Evolutionary conservation across 1,140 invertebrate genomes (phyloP).

Genomic region (Rhyacophila brunnea): DNA sequence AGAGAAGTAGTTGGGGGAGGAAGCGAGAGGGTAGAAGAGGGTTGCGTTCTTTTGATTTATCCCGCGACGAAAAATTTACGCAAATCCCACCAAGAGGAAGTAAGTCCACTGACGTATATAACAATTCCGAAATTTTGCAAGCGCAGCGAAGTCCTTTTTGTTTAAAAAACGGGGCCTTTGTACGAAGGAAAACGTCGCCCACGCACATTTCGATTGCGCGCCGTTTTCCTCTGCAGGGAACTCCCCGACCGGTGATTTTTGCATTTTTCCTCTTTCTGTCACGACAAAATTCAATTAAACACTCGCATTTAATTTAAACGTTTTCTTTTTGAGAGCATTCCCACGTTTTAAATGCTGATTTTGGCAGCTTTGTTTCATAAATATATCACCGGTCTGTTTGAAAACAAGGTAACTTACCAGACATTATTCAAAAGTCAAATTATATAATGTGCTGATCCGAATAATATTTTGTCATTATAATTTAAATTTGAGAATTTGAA

Average conservation of each 20-base stretch:
- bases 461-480: too few relatives aligned
- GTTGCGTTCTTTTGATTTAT: conserved; percentile 31
- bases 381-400: too few relatives aligned
- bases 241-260: neutral
- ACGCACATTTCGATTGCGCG: conserved; percentile 7
- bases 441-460: too few relatives aligned
- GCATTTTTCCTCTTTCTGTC: neutral
- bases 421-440: too few relatives aligned
- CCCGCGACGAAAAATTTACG: conserved; percentile 10
- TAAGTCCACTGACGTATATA: neutral
- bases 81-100: conserved; percentile 10
- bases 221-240: neutral
- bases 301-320: too few relatives aligned
- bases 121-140: conserved; percentile 11
- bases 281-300: too few relatives aligned
- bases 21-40: neutral
- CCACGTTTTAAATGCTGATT: too few relatives aligned
- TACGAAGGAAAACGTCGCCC: conserved; percentile 7
- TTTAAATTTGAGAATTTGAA: too few relatives aligned
- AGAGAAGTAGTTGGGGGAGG: too few relatives aligned
- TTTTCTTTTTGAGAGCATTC: too few relatives aligned
- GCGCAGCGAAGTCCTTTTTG: conserved; percentile 18
- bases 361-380: too few relatives aligned
- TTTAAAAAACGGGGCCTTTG: conserved; percentile 13
- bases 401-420: too few relatives aligned